A percentile compares a stretch with the other conserved stretches of the same genome.
Evolutionary conservation across 1,140 invertebrate genomes (phyloP).

Genomic region (Leptestheria dahalacensis): DNA sequence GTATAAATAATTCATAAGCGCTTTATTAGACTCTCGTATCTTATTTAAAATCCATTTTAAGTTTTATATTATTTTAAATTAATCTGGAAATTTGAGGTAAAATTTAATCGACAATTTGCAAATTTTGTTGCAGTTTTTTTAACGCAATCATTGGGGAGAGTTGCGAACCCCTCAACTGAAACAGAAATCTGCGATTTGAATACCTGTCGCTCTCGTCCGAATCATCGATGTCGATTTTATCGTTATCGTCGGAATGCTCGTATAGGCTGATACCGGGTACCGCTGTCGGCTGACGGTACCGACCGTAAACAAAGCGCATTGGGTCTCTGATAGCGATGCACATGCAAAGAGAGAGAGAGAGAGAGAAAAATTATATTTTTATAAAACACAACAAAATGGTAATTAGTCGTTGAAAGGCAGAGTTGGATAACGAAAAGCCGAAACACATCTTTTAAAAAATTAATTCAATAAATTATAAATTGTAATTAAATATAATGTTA

Average conservation of each 20-base stretch:
- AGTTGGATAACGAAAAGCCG: not conserved
- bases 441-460: slow-evolving; percentile 3
- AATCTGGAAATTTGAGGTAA: not conserved
- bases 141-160: no score
- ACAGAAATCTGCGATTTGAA: no score
- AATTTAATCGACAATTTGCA: not conserved
- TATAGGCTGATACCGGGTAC: slow-evolving; percentile 30
- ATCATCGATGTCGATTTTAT: not conserved
- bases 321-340: no score
- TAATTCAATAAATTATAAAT: not conserved
- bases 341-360: no score
- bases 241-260: slow-evolving; percentile 6
- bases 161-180: no score
- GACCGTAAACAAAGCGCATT: slow-evolving; percentile 55
- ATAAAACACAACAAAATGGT: no score
- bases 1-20: not conserved
- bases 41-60: not conserved
- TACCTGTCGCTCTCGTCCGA: slow-evolving; percentile 12
- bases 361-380: no score
- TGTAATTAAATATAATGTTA: not conserved
- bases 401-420: no score
- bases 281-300: slow-evolving; percentile 55
- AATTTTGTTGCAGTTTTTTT: not conserved
- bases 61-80: not conserved
- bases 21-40: not conserved